A percentile compares a stretch with the other conserved stretches of the same genome.
Conservation (phyloP, 2,888 invertebrate genomes). For the Sialis fuliginosa region DNA sequence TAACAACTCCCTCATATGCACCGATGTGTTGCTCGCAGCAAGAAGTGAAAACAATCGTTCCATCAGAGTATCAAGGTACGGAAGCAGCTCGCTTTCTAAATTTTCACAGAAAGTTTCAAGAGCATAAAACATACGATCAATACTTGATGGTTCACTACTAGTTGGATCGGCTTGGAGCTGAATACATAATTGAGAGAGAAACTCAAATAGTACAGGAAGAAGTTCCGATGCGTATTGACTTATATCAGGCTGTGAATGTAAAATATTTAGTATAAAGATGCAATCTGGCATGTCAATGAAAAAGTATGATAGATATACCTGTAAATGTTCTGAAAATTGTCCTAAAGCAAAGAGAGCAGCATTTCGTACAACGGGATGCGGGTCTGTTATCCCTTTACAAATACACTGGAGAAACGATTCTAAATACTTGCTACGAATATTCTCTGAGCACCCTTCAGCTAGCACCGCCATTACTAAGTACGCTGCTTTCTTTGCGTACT, state of each 20-base stretch:
- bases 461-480: conserved; percentile 56
- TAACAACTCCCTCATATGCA: conserved; percentile 45
- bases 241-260: conserved; percentile 44
- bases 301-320: conserved; percentile 22
- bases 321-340: conserved; percentile 64
- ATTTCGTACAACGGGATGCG: conserved; percentile 44
- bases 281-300: not conserved
- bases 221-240: conserved; percentile 52
- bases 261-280: conserved; percentile 5
- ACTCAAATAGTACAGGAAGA: conserved; percentile 53
- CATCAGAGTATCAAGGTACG: conserved; percentile 55
- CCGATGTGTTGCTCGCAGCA: conserved; percentile 32
- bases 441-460: conserved; percentile 63
- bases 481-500: conserved; percentile 48
- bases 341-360: conserved; percentile 64
- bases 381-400: conserved; percentile 48
- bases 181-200: conserved; percentile 38
- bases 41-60: conserved; percentile 44
- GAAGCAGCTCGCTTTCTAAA: conserved; percentile 49
- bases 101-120: conserved; percentile 66
- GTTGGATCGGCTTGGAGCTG: conserved; percentile 32
- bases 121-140: conserved; percentile 61
- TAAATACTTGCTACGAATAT: conserved; percentile 52
- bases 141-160: conserved; percentile 39
- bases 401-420: conserved; percentile 49